Percentiles rank a stretch among this genome's conserved stretches.
These are phyloP conservation scores for Caenorhabditis brenneri DNA, from an alignment of 1,140 invertebrate species.

Conservation along the genomic window DNA sequence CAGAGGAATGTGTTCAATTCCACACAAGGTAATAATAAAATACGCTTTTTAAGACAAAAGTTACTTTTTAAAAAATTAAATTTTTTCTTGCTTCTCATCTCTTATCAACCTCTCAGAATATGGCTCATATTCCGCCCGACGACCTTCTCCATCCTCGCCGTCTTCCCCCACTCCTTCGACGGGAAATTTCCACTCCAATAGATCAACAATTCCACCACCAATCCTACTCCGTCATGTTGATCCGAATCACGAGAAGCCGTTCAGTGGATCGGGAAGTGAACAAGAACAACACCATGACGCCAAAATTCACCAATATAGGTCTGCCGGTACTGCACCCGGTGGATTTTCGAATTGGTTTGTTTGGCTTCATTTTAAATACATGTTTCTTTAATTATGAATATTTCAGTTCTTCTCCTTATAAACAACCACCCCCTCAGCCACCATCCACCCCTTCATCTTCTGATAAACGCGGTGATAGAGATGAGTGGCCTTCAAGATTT, in stretches of 20 bases:
- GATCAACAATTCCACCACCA: not conserved
- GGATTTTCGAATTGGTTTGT: not conserved
- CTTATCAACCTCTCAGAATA: too few species aligned
- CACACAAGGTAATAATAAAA: not conserved
- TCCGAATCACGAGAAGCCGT: not conserved
- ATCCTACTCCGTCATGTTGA: constrained; percentile 7
- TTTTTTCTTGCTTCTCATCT: too few species aligned
- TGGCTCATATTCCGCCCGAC: not conserved
- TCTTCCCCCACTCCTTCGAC: not conserved
- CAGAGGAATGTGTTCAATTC: not conserved
- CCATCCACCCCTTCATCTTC: not conserved
- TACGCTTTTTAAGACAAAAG: too few species aligned
- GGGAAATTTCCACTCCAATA: not conserved
- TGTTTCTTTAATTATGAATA: not conserved
- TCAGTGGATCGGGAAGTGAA: not conserved
- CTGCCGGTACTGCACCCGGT: not conserved
- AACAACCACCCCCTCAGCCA: not conserved
- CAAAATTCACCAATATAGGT: constrained; percentile 3
- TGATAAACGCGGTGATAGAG: not conserved
- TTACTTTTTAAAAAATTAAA: too few species aligned
- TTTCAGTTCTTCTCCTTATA: constrained; percentile 3
- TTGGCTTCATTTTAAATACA: not conserved
- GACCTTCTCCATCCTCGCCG: not conserved
- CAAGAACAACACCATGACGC: not conserved
- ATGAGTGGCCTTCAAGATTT: not conserved